Conservation (phyloP, 2,888 invertebrate species). For the Fragum fragum region DNA sequence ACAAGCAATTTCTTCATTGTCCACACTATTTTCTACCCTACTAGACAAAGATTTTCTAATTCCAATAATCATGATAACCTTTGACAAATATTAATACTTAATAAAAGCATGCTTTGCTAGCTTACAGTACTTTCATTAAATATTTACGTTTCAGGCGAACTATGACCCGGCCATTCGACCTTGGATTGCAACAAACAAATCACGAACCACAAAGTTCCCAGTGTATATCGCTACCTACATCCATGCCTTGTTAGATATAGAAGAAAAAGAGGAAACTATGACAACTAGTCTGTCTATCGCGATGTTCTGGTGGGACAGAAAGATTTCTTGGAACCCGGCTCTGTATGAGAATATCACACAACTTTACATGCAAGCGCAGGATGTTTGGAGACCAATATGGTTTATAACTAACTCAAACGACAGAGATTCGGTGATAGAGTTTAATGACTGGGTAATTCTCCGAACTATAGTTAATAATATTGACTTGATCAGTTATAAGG, state of each 20-base stretch:
- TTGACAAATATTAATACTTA: too few relatives aligned
- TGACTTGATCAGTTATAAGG: too few relatives aligned
- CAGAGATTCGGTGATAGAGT: neutral
- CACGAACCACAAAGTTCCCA: neutral
- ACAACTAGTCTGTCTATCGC: neutral
- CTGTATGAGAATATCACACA: neutral
- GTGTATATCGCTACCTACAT: neutral
- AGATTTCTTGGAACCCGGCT: neutral
- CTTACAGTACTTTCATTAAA: too few relatives aligned
- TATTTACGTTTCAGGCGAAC: too few relatives aligned
- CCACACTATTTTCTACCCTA: too few relatives aligned
- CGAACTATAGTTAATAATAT: too few relatives aligned
- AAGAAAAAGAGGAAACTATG: conserved; percentile 8
- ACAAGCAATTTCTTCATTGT: too few relatives aligned
- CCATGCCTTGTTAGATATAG: neutral
- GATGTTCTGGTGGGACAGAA: neutral
- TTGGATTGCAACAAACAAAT: neutral
- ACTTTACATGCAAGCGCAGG: neutral
- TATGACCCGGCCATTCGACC: neutral
- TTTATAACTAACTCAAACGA: neutral
- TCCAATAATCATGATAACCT: too few relatives aligned
- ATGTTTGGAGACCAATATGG: conserved; percentile 7
- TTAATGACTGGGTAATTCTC: conserved; percentile 3
- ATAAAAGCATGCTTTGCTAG: too few relatives aligned
- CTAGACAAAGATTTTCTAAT: too few relatives aligned